A percentile compares a stretch with the other conserved stretches of the same genome.
Evolutionary conservation across 2,113 vertebrate species (phyloP).

Genomic region (Amblyopsis rosae): DNA sequence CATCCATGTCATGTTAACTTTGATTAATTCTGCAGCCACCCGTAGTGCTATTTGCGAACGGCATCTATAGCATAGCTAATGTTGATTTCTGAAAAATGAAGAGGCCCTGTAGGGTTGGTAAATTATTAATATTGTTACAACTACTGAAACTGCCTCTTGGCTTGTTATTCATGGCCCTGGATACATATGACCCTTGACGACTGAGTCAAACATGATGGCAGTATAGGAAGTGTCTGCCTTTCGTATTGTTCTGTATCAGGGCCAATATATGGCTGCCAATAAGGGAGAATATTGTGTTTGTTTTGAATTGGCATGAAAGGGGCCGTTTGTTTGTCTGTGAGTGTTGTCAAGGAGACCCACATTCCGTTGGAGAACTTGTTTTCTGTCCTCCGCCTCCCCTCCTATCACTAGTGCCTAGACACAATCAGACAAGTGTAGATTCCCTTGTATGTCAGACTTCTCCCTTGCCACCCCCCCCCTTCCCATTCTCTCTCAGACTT

Average conservation of each 20-base stretch:
- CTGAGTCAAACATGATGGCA: not conserved
- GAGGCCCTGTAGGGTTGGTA: not conserved
- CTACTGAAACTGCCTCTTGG: not conserved
- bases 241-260: not conserved
- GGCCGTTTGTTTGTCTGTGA: constrained; percentile 63
- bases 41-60: not conserved
- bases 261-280: constrained; percentile 28
- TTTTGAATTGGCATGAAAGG: constrained; percentile 71
- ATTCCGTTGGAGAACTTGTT: constrained; percentile 70
- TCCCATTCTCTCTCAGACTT: not conserved
- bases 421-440: constrained; percentile 66
- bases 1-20: not conserved
- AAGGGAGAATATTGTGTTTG: constrained; percentile 52
- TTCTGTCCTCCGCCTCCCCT: constrained; percentile 57
- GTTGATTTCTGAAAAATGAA: not conserved
- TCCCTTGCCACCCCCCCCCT: not conserved
- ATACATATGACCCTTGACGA: not conserved
- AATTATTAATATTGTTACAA: not conserved
- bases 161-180: not conserved
- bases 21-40: not conserved
- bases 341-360: constrained; percentile 67
- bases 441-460: not conserved
- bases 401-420: constrained; percentile 49
- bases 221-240: not conserved
- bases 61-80: not conserved